Conservation (phyloP, 2,888 invertebrate species). For the Lottia gigantea region DNA sequence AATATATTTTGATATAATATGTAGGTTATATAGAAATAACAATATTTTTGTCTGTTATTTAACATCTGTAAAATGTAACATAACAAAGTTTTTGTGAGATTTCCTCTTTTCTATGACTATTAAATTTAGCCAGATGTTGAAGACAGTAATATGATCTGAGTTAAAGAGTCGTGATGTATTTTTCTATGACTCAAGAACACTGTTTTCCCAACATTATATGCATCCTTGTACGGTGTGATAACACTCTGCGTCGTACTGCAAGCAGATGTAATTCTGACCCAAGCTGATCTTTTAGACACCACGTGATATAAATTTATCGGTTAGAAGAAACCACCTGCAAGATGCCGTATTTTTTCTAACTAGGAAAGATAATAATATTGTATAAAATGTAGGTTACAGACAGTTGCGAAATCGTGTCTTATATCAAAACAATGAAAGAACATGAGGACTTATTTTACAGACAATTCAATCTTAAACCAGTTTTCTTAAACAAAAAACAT, state of each 20-base stretch:
- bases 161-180: background rate
- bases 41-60: no score
- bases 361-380: background rate
- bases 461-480: no score
- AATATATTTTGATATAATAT: no score
- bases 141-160: background rate
- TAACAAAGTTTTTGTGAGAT: no score
- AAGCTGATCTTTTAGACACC: background rate
- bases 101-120: no score
- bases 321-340: conserved; percentile 4
- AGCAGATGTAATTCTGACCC: conserved; percentile 8
- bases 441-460: no score
- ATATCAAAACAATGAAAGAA: no score
- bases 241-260: background rate
- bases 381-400: conserved; percentile 1
- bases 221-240: background rate
- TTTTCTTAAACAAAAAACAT: no score
- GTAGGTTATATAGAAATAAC: no score
- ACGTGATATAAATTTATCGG: conserved; percentile 2
- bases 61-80: no score
- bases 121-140: background rate
- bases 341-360: background rate
- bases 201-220: conserved; percentile 2
- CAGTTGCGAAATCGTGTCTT: background rate
- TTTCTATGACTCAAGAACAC: conserved; percentile 3